Evolutionary conservation across 1,140 invertebrate genomes (phyloP).

Genomic region (Cataglyphis hispanica): DNA sequence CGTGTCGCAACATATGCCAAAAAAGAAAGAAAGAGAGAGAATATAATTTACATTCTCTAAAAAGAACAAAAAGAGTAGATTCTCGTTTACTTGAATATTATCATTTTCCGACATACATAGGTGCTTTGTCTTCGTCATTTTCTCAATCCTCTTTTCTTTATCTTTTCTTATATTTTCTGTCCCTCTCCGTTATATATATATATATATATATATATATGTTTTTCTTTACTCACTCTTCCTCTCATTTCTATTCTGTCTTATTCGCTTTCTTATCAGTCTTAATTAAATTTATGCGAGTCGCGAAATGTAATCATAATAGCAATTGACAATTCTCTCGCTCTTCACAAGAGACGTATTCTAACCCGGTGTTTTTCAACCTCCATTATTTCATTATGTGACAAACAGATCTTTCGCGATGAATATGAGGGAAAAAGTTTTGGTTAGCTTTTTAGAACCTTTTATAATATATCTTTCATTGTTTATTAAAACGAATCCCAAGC

Average conservation of each 20-base stretch:
- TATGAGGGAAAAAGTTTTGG: not conserved
- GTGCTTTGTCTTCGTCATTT: constrained; percentile 39
- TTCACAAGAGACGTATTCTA: constrained; percentile 28
- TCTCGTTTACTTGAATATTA: constrained; percentile 67
- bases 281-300: constrained; percentile 36
- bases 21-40: constrained; percentile 7
- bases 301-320: constrained; percentile 62
- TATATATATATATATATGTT: not conserved
- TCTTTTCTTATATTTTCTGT: constrained; percentile 51
- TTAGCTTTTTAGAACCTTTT: not conserved
- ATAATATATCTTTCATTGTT: not conserved
- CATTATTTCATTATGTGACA: constrained; percentile 7
- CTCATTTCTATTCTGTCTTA: constrained; percentile 32
- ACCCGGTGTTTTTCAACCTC: constrained; percentile 60
- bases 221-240: constrained; percentile 30
- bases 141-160: constrained; percentile 14
- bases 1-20: constrained; percentile 8
- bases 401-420: not conserved
- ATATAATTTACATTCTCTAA: constrained; percentile 32
- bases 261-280: constrained; percentile 44
- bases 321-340: constrained; percentile 50
- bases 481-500: constrained; percentile 21
- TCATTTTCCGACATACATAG: constrained; percentile 48
- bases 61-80: constrained; percentile 62
- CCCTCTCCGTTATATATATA: constrained; percentile 41